Evolutionary conservation across 2,888 invertebrate genomes (phyloP).

Genomic region (Caenorhabditis sp.): DNA sequence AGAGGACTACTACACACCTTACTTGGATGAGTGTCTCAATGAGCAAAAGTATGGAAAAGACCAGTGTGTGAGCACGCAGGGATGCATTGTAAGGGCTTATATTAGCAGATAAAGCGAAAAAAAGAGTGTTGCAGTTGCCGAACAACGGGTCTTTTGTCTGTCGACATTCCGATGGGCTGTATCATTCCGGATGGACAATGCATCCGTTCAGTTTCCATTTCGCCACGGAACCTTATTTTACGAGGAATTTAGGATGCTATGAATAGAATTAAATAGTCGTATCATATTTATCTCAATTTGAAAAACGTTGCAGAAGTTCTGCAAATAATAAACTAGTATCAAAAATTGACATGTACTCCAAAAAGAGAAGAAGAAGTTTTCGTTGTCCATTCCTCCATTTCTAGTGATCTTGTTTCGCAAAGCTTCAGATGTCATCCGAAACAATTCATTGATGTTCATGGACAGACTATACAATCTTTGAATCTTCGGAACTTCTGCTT

Average conservation of each 20-base stretch:
- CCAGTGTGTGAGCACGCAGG: slow-evolving; percentile 32
- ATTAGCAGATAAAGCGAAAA: background rate
- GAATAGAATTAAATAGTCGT: slow-evolving; percentile 16
- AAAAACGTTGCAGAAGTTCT: no score
- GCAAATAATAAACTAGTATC: no score
- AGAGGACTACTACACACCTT: slow-evolving; percentile 32
- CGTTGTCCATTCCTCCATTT: no score
- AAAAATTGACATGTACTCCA: no score
- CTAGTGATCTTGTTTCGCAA: no score
- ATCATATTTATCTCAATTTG: no score
- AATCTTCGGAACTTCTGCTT: no score
- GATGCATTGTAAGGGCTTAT: slow-evolving; percentile 22
- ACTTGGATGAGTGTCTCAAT: slow-evolving; percentile 19
- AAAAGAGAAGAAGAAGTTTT: no score
- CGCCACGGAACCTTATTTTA: slow-evolving; percentile 46
- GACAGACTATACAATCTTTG: no score
- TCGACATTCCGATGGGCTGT: slow-evolving; percentile 44
- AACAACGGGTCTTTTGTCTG: slow-evolving; percentile 39
- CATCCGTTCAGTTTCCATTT: slow-evolving; percentile 49
- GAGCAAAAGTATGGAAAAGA: slow-evolving; percentile 14
- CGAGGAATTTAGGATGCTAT: slow-evolving; percentile 54
- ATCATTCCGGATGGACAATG: slow-evolving; percentile 37
- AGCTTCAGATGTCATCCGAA: no score
- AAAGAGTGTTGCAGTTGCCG: slow-evolving; percentile 26
- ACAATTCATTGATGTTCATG: no score